Evolutionary conservation across 2,888 invertebrate species (phyloP).

Genomic region (Cataglyphis altisquamis): DNA sequence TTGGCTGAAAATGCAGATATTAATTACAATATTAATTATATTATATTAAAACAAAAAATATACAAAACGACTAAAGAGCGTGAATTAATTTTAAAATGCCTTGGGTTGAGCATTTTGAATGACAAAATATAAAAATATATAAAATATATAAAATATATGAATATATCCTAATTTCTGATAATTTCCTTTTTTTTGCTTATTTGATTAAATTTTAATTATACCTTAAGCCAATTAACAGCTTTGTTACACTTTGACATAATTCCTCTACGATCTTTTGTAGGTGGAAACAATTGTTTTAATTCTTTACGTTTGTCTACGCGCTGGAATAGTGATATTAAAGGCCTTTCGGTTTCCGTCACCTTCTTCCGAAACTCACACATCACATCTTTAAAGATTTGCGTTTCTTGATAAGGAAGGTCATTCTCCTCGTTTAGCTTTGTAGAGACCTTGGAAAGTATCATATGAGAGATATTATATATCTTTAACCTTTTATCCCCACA

Average conservation of each 20-base stretch:
- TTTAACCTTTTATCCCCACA: conserved; percentile 37
- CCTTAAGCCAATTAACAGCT: conserved; percentile 69
- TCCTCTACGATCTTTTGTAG: neutral
- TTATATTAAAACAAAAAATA: neutral
- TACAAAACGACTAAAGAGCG: neutral
- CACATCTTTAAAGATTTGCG: conserved; percentile 72
- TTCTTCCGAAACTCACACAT: conserved; percentile 71
- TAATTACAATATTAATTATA: conserved; percentile 12
- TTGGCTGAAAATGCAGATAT: conserved; percentile 5
- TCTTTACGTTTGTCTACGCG: conserved; percentile 70
- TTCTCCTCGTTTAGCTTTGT: conserved; percentile 13
- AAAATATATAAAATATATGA: neutral
- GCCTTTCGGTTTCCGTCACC: conserved; percentile 21
- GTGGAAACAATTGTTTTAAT: conserved; percentile 73
- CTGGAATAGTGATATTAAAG: conserved; percentile 60
- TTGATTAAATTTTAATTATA: conserved; percentile 55
- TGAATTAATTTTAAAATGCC: conserved; percentile 27
- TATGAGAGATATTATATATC: conserved; percentile 36
- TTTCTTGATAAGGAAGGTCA: conserved; percentile 75
- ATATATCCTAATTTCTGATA: neutral
- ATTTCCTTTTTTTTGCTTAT: conserved; percentile 3
- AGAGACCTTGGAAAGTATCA: conserved; percentile 34
- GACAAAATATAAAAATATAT: neutral
- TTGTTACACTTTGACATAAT: conserved; percentile 55
- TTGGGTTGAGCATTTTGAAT: neutral